phyloP scores from a whole-genome alignment of 2,888 invertebrate genomes.

The Nomada hirtipes region DNA sequence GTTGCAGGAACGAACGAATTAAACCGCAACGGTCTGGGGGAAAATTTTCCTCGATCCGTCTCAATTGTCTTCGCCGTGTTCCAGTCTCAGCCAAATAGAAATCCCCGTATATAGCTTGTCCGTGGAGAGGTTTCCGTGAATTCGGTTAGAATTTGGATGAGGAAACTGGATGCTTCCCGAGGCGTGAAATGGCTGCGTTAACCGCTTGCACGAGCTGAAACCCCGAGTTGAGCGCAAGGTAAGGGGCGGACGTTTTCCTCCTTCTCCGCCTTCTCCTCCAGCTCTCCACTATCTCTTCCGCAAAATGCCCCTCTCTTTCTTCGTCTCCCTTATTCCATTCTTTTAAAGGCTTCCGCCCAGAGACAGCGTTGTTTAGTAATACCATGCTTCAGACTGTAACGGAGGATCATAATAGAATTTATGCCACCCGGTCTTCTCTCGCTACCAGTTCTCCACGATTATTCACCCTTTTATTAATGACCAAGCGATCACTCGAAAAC shows the following conservation, averaged over 20 bases:
- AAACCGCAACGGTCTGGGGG: conserved; percentile 11
- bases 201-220: conserved; percentile 80
- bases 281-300: conserved; percentile 15
- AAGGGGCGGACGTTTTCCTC: conserved; percentile 69
- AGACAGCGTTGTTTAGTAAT: conserved; percentile 57
- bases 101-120: conserved; percentile 67
- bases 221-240: conserved; percentile 57
- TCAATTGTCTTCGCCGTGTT: conserved; percentile 68
- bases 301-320: conserved; percentile 30
- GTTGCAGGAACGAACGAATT: conserved; percentile 24
- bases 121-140: conserved; percentile 71
- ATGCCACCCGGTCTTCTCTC: conserved; percentile 29
- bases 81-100: conserved; percentile 75
- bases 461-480: conserved; percentile 24
- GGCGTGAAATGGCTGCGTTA: conserved; percentile 84
- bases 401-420: conserved; percentile 53
- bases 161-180: conserved; percentile 81
- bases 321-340: conserved; percentile 59
- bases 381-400: conserved; percentile 37
- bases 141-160: conserved; percentile 82
- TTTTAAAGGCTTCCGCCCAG: conserved; percentile 57
- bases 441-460: not conserved
- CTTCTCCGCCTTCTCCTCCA: conserved; percentile 30
- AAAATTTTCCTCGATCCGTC: conserved; percentile 56
- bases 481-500: conserved; percentile 3